Base-by-base conservation (phyloP, 2,113 vertebrate species). In the Loxodonta africana region DNA sequence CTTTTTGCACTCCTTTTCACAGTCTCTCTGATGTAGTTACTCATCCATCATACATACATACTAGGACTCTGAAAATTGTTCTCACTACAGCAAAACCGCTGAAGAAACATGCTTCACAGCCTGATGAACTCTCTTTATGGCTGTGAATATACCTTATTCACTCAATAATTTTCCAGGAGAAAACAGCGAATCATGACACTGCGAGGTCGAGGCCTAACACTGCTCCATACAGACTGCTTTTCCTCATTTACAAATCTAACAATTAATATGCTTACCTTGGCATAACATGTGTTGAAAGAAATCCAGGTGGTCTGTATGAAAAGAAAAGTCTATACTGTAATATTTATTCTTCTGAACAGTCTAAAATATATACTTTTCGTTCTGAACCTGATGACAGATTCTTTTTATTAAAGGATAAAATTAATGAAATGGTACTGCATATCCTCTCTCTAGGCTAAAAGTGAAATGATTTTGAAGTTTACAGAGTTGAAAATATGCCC, bases 1-100 rank as follows among this genome's bases (percentile, higher is more conserved):
- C 23, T 73, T 15, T 95, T 87, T 91, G 95, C 60, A 89, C 44
- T 93, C 84, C 51, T 91, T 94, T 95, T 96, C 91, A 80, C 82
- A 94, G 82, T n/a, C 69, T 98, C 85, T 96, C 96, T 98, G 76
- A 95, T 96, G 73, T 63, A 95, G 95, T 96, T 46, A 93, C 93
- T 51, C n/a, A 9, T 91, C 71, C 95, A 95, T 92, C 96, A 98
- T 97, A 96, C 77, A 97, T 92, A 37, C 37, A 97, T 94, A 8
- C 65, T 10, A 92, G 83, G n/a, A 90, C 95, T 97, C 94, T 96
- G 95, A 85, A 98, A 98, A 97, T 65, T 92, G 91, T 92, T 97
- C 97, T 97, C 81, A 92, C 80, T 88, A 84, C n/a, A 82, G 96
- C 53, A 80, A 91, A 98, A 97, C 44, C 94, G 87, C 83, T 51